These are phyloP conservation scores for Apotomis betuletana DNA, from an alignment of 2,888 invertebrate genomes.

Conservation along the genomic window DNA sequence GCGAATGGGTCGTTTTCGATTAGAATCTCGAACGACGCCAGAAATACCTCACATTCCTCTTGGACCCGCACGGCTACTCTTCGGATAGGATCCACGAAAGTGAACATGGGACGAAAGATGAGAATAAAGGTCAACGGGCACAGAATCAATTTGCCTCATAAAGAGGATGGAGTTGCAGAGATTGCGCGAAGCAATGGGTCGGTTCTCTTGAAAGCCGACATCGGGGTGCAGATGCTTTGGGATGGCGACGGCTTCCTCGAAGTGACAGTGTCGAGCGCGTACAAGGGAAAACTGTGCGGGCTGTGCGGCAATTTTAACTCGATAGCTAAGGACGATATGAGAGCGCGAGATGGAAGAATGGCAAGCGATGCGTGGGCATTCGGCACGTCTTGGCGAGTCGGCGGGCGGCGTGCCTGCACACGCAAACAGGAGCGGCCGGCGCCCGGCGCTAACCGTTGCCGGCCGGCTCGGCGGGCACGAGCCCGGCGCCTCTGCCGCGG, in stretches of 20 bases:
- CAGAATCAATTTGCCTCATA: constrained; percentile 88
- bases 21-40: constrained; percentile 94
- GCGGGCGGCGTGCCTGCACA: constrained; percentile 89
- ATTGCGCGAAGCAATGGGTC: constrained; percentile 87
- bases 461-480: constrained; percentile 75
- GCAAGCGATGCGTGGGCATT: constrained; percentile 88
- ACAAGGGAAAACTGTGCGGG: constrained; percentile 92
- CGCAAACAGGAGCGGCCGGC: constrained; percentile 80
- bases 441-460: constrained; percentile 65
- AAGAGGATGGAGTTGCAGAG: constrained; percentile 80
- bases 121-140: constrained; percentile 93
- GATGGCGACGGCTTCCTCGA: constrained; percentile 97
- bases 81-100: constrained; percentile 88
- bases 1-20: constrained; percentile 90
- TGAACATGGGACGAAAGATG: constrained; percentile 93
- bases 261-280: constrained; percentile 89
- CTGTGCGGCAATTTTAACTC: constrained; percentile 98
- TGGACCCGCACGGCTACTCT: constrained; percentile 95
- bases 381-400: constrained; percentile 95
- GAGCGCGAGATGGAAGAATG: constrained; percentile 86
- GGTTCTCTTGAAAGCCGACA: constrained; percentile 86
- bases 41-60: constrained; percentile 91
- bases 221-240: constrained; percentile 94
- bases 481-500: constrained; percentile 80
- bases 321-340: constrained; percentile 92